A percentile compares a stretch with the other conserved stretches of the same genome.
These are phyloP conservation scores for Bufo bufo DNA, from an alignment of 2,113 vertebrate genomes.

Conservation along the genomic window DNA sequence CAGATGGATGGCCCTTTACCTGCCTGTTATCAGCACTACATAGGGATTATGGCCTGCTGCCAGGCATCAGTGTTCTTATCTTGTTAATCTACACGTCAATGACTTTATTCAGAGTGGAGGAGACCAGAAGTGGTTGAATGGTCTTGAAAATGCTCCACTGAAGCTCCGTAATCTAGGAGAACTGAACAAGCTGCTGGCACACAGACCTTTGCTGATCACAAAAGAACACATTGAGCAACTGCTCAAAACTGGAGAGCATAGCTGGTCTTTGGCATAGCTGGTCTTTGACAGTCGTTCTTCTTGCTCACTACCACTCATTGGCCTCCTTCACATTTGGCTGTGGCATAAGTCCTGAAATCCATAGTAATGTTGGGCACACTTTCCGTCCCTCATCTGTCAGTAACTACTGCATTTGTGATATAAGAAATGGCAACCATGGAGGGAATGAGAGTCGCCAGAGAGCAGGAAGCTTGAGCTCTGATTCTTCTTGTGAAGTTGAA, in stretches of 20 bases:
- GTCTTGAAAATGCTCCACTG: conserved; percentile 88
- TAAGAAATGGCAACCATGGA: conserved; percentile 89
- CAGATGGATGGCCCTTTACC: conserved; percentile 96
- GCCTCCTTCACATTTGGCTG: conserved; percentile 97
- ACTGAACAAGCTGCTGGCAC: conserved; percentile 95
- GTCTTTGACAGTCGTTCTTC: conserved; percentile 93
- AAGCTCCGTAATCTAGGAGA: conserved; percentile 94
- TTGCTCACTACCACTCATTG: conserved; percentile 97
- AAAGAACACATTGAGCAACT: conserved; percentile 96
- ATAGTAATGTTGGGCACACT: conserved; percentile 92
- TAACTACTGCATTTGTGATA: conserved; percentile 90
- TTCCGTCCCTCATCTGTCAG: conserved; percentile 91
- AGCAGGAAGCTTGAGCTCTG: conserved; percentile 69
- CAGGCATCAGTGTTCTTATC: conserved; percentile 92
- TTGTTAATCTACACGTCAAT: conserved; percentile 95
- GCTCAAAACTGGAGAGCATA: conserved; percentile 93
- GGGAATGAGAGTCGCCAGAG: conserved; percentile 75
- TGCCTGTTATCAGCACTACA: conserved; percentile 95
- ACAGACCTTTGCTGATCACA: conserved; percentile 96
- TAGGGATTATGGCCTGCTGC: conserved; percentile 99
- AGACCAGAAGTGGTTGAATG: conserved; percentile 93
- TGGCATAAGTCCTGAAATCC: conserved; percentile 94
- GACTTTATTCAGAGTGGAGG: conserved; percentile 96
- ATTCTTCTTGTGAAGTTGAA: conserved; percentile 91
- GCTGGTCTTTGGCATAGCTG: conserved; percentile 99